These are phyloP conservation scores for Crossaster papposus DNA, from an alignment of 53 echinoderm and acorn worm genomes.

Conservation along the genomic window DNA sequence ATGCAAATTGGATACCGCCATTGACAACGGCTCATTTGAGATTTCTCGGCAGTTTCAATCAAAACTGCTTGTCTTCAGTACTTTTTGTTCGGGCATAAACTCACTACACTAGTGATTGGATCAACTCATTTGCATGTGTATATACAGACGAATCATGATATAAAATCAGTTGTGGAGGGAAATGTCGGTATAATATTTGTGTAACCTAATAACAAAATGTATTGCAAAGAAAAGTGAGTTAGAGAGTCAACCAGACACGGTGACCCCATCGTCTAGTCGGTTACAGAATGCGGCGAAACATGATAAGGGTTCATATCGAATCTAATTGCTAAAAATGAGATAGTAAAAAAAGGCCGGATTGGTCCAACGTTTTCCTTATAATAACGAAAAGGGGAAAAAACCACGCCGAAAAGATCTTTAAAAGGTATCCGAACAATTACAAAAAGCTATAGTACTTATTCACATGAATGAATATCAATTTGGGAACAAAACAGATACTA, in stretches of 20 bases:
- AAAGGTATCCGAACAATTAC: not conserved
- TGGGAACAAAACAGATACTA: not conserved
- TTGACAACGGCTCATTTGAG: slow-evolving; percentile 23
- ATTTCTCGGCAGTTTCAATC: not conserved
- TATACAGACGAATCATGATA: too few species aligned
- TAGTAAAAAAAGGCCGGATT: not conserved
- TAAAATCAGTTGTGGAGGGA: too few species aligned
- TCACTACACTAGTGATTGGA: not conserved
- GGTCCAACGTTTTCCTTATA: not conserved
- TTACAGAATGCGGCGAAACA: too few species aligned
- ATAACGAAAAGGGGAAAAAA: not conserved
- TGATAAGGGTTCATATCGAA: too few species aligned
- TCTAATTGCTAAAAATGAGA: too few species aligned
- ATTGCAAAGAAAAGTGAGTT: too few species aligned
- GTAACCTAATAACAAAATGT: too few species aligned
- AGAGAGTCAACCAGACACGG: too few species aligned
- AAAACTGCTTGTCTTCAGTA: not conserved
- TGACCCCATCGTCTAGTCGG: too few species aligned
- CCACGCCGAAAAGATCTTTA: not conserved
- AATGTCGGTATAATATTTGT: too few species aligned
- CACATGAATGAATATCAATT: not conserved
- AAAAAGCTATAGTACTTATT: slow-evolving; percentile 33
- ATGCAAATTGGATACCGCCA: slow-evolving; percentile 47
- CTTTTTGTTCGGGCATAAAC: not conserved
- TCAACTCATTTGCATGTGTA: slow-evolving; percentile 2